Conservation (phyloP, 2,113 vertebrate species). For the Sigmodon hispidus region DNA sequence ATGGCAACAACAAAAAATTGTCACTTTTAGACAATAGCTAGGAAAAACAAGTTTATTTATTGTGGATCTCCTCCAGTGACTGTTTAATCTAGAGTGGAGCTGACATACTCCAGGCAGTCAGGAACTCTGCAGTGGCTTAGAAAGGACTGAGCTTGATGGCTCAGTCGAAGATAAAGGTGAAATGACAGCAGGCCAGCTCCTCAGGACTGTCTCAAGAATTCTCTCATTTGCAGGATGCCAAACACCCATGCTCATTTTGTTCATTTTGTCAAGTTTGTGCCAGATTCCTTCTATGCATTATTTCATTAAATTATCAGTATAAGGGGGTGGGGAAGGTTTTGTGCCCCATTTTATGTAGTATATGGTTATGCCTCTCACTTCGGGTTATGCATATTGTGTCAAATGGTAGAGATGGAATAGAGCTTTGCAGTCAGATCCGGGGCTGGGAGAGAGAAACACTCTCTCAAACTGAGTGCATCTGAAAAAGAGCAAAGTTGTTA, state of each 20-base stretch:
- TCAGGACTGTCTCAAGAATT: background rate
- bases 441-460: background rate
- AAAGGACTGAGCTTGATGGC: background rate
- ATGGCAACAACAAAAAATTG: slow-evolving; percentile 59
- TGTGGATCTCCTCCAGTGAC: slow-evolving; percentile 42
- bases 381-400: background rate
- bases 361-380: background rate
- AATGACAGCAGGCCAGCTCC: background rate
- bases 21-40: slow-evolving; percentile 56
- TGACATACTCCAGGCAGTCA: background rate
- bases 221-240: background rate
- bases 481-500: background rate
- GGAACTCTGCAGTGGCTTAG: background rate
- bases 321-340: background rate
- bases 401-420: background rate
- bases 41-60: background rate
- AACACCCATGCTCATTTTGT: background rate
- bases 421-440: background rate
- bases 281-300: background rate
- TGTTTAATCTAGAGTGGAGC: slow-evolving; percentile 57
- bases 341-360: background rate
- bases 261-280: background rate
- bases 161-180: background rate
- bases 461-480: background rate
- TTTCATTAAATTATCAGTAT: slow-evolving; percentile 28